Evolutionary conservation across 2,797 vertebrate species (phyloP), one percentile per base, ranked within the genome.

Genomic region (Bucorvus abyssinicus): DNA sequence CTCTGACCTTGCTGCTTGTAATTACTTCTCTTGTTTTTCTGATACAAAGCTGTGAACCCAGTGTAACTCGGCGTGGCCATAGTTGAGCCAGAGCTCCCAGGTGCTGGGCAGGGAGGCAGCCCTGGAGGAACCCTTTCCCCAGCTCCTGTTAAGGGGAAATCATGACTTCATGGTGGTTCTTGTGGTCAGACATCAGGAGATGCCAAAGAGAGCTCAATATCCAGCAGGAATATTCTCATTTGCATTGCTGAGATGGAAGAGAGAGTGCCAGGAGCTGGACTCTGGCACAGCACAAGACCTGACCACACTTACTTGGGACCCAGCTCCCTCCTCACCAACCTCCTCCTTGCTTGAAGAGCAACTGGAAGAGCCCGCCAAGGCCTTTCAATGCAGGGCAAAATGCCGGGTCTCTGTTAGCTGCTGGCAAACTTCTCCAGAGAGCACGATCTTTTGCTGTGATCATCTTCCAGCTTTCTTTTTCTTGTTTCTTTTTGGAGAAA

Each of bases 131-230:
- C 19, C 1, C 29, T 77, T 64, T 68, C 73, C 80, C 47, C 9
- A 0, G 26, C 70, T 84, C 13, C 87, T n/a, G 1, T 23, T 49
- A 14, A 76, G 77, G 49, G 77, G 85, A 90, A 89, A 30, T 87
- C 49, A 19, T 78, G 87, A 83, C 86, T 87, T 91, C 71, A 7
- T 74, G 30, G 78, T 92, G 93, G 91, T 94, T 95, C 67, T 80
- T 95, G 95, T 93, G 93, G 81, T 89, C 88, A 90, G 95, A 93
- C 94, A 34, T 90, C 56, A 83, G 77, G 81, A 91, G 86, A 36
- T 89, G 93, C 89, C 92, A 84, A 44, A 55, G 70, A 65, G 76
- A 87, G 50, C 65, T 90, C 74, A 26, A 53, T 52, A 77, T 82
- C 74, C 80, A 56, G 78, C 56, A 79, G 85, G 50, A 89, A 76